phyloP scores from a whole-genome alignment of 2,113 vertebrate genomes.

The Callipepla squamata region DNA sequence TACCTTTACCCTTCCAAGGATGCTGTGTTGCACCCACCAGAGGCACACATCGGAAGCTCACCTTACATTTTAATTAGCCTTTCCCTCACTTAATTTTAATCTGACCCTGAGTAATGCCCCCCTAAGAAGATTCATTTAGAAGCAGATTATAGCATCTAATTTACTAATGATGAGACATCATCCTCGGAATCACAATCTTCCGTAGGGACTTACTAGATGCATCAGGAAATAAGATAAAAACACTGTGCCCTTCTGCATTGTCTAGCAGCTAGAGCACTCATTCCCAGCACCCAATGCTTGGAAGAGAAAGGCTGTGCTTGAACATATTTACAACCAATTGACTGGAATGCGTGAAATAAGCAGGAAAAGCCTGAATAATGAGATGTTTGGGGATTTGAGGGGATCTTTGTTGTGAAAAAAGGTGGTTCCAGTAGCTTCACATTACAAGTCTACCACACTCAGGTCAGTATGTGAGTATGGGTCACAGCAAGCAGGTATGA shows the following conservation, averaged over 20 bases:
- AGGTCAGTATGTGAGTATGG: not conserved
- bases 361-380: not conserved
- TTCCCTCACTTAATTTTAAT: slow-evolving; percentile 61
- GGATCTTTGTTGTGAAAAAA: not conserved
- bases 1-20: slow-evolving; percentile 6
- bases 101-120: slow-evolving; percentile 69
- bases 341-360: not conserved
- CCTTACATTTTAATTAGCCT: slow-evolving; percentile 62
- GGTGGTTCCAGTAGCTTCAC: not conserved
- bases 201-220: not conserved
- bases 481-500: not conserved
- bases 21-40: not conserved
- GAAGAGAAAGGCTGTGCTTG: not conserved
- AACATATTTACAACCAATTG: rapidly evolving
- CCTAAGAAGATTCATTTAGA: slow-evolving; percentile 71
- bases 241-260: not conserved
- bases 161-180: slow-evolving; percentile 68
- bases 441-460: not conserved
- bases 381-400: not conserved
- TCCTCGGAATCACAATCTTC: slow-evolving; percentile 64
- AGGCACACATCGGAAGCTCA: slow-evolving; percentile 52
- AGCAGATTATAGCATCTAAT: slow-evolving; percentile 69
- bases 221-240: slow-evolving; percentile 38
- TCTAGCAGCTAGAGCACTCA: not conserved
- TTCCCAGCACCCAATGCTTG: not conserved